These are phyloP conservation scores for Alouatta palliata DNA, from an alignment of 2,113 vertebrate genomes.

Conservation along the genomic window DNA sequence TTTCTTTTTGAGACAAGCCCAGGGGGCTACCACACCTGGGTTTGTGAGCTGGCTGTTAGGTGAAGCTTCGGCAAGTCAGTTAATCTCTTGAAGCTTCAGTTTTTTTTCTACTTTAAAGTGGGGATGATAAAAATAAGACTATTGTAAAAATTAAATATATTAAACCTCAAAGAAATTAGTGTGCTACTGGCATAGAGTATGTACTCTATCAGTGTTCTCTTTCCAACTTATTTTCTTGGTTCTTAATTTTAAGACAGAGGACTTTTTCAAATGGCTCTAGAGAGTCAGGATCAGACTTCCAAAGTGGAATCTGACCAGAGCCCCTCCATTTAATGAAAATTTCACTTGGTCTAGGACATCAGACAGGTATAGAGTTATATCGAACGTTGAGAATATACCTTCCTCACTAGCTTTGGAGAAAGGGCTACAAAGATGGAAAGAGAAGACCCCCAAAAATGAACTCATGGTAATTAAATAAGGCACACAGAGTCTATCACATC, in stretches of 20 bases:
- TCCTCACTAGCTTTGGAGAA: conserved; percentile 9
- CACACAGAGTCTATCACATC: neutral
- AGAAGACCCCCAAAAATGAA: neutral
- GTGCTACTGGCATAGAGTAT: neutral
- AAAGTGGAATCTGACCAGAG: neutral
- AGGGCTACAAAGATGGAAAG: neutral
- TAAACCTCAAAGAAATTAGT: neutral
- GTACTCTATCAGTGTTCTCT: neutral
- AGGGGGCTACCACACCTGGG: neutral
- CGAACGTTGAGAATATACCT: neutral
- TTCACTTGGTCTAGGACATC: neutral
- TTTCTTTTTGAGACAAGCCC: neutral
- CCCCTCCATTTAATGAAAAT: neutral
- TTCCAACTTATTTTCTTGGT: neutral
- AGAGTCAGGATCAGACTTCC: neutral
- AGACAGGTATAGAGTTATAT: neutral
- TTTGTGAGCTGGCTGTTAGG: neutral
- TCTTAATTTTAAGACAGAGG: conserved; percentile 24
- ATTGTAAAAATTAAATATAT: neutral
- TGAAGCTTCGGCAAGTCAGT: neutral
- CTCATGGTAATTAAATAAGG: neutral
- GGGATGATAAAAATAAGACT: neutral
- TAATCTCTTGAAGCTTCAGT: neutral
- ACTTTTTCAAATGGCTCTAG: neutral
- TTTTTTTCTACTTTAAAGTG: conserved; percentile 26